Evolutionary conservation across 2,888 invertebrate genomes (phyloP), one percentile per base, ranked within the genome.

Genomic region (Mesopsocus fuscifrons): DNA sequence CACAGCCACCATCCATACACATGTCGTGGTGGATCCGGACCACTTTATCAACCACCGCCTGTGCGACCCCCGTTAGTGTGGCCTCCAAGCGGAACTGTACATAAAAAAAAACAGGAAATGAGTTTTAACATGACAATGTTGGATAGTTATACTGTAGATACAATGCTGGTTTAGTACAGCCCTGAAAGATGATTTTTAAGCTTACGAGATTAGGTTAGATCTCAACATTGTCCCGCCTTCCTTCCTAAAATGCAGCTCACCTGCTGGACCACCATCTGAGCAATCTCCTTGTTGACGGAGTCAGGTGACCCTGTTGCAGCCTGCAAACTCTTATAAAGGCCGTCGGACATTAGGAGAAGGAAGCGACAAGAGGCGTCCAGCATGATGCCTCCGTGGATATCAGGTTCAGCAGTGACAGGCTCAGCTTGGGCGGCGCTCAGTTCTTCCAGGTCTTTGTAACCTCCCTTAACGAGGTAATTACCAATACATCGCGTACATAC

Each of bases 401-500:
- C 84, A 0, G 89, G 88, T 41, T 78, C 74, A 0, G 85, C 75
- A 15, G 82, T 77, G 2, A 91, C 77, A 0, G 89, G 89, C 53
- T 88, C 87, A 3, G 74, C 64, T 1, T 59, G 60, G 0, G 87
- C 83, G 15, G 66, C 60, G 2, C 72, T 64, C 34, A 91, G 65
- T 42, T 74, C 72, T 2, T 83, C 82, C 54, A 82, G 79, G 41
- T 89, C 87, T 55, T 76, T 78, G 55, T 84, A 85, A 2, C 82
- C 76, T 0, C 80, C 83, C 62, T 91, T 91, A 1, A 88, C 78
- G 31, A 80, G 64, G 56, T 85, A 87, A 61, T 88, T 88, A 2
- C 89, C 89, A 9, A 92, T 66, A 54, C 88, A 88, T 11, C 91
- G 65, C 0, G 89, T 89, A 52, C 79, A 81, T 32, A 76, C 72